A percentile compares a stretch with the other conserved stretches of the same genome.
Evolutionary conservation across 2,113 vertebrate genomes (phyloP).

Genomic region (Coryphaenoides rupestris): DNA sequence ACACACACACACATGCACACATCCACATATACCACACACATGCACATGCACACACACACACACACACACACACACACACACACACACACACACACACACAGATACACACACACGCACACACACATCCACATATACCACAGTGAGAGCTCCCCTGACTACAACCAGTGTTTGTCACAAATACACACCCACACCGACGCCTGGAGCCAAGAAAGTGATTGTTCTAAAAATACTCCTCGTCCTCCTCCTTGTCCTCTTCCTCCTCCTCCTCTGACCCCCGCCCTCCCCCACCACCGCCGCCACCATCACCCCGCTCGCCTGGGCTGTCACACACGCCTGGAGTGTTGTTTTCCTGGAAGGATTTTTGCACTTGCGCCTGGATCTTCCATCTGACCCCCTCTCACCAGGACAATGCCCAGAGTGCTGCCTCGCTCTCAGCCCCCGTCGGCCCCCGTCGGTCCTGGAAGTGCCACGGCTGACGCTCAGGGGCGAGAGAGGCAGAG

Average conservation of each 20-base stretch:
- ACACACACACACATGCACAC: too few species aligned
- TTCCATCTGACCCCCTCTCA: slow-evolving; percentile 51
- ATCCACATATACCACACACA: too few species aligned
- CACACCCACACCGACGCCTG: slow-evolving; percentile 11
- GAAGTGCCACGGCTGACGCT: slow-evolving; percentile 50
- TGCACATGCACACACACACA: neutral
- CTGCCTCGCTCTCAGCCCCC: slow-evolving; percentile 35
- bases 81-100: neutral
- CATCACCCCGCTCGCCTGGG: slow-evolving; percentile 36
- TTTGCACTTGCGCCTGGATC: slow-evolving; percentile 49
- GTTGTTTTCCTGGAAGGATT: slow-evolving; percentile 75
- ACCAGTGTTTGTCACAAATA: neutral
- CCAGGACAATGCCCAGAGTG: slow-evolving; percentile 61
- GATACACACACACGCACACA: neutral
- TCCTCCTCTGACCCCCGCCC: slow-evolving; percentile 13
- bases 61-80: neutral
- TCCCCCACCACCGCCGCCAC: slow-evolving; percentile 9
- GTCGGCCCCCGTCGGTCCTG: too few species aligned
- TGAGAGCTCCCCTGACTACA: too few species aligned
- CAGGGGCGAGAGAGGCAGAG: slow-evolving; percentile 19
- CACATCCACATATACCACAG: neutral
- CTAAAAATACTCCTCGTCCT: slow-evolving; percentile 60
- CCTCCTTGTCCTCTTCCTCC: slow-evolving; percentile 30
- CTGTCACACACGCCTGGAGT: slow-evolving; percentile 55
- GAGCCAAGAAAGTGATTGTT: slow-evolving; percentile 50